These are phyloP conservation scores for Neodon shergylaensis DNA, from an alignment of 2,113 vertebrate genomes.

Conservation along the genomic window DNA sequence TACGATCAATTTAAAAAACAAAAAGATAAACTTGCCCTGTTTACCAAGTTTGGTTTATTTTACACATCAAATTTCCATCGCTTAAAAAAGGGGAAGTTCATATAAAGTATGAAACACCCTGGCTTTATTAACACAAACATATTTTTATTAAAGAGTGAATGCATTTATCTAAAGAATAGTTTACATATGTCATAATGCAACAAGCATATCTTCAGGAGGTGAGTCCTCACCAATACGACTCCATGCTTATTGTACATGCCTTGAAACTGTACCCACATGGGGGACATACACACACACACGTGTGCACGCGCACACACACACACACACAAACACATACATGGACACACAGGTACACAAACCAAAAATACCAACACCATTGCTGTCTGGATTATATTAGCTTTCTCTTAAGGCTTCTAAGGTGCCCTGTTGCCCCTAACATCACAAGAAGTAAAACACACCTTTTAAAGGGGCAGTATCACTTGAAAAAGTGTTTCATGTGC, in stretches of 20 bases:
- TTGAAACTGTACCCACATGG: conserved; percentile 65
- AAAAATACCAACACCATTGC: conserved; percentile 63
- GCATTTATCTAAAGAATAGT: conserved; percentile 85
- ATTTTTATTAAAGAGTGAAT: conserved; percentile 89
- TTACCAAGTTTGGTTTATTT: not conserved
- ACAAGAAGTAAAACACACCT: conserved; percentile 72
- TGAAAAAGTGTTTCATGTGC: conserved; percentile 69
- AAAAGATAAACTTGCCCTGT: not conserved
- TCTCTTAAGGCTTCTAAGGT: conserved; percentile 87
- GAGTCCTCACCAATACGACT: conserved; percentile 73
- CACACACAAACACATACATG: conserved; percentile 64
- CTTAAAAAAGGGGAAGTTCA: conserved; percentile 16
- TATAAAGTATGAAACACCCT: conserved; percentile 72
- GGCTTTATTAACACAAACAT: conserved; percentile 80
- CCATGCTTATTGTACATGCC: conserved; percentile 83
- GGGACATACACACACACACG: not conserved
- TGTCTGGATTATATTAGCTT: conserved; percentile 77
- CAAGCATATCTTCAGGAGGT: conserved; percentile 83
- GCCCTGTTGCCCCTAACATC: conserved; percentile 77
- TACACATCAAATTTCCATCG: not conserved
- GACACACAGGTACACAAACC: conserved; percentile 72
- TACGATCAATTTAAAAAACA: not conserved
- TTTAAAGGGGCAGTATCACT: conserved; percentile 74
- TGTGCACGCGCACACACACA: not conserved
- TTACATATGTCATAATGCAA: conserved; percentile 87